A percentile compares a stretch with the other conserved stretches of the same genome.
These are phyloP conservation scores for Zaprionus lachaisei DNA, from an alignment of 1,140 invertebrate species.

Conservation along the genomic window DNA sequence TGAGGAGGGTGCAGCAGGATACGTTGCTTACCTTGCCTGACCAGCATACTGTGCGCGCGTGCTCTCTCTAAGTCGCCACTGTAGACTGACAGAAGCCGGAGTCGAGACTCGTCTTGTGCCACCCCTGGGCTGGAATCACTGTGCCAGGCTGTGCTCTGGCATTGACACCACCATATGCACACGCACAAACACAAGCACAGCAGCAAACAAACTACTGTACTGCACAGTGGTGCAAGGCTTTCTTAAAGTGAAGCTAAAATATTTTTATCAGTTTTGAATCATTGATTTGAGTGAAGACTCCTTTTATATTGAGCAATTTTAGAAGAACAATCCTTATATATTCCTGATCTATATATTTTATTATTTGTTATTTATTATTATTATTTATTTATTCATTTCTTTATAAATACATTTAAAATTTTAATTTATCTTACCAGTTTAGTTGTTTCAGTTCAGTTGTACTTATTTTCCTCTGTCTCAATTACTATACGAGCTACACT, in stretches of 20 bases:
- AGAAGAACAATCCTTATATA: too few relatives aligned
- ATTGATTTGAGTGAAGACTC: too few relatives aligned
- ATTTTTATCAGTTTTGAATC: background rate
- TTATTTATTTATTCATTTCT: too few relatives aligned
- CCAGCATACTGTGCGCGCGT: constrained; percentile 26
- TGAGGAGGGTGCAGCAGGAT: background rate
- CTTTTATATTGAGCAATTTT: too few relatives aligned
- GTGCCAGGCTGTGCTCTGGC: constrained; percentile 40
- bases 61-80: constrained; percentile 19
- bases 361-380: too few relatives aligned
- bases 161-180: constrained; percentile 13
- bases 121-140: constrained; percentile 55
- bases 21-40: constrained; percentile 23
- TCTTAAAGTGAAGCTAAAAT: background rate
- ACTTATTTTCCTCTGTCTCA: too few relatives aligned
- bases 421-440: too few relatives aligned
- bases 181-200: background rate
- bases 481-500: too few relatives aligned
- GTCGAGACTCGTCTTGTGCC: constrained; percentile 12
- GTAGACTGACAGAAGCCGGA: constrained; percentile 42
- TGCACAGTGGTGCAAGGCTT: constrained; percentile 38
- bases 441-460: too few relatives aligned
- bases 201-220: background rate
- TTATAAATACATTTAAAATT: too few relatives aligned
- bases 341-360: too few relatives aligned